Conservation (phyloP, 2,113 vertebrate species). For the Siphamia tubifer region DNA sequence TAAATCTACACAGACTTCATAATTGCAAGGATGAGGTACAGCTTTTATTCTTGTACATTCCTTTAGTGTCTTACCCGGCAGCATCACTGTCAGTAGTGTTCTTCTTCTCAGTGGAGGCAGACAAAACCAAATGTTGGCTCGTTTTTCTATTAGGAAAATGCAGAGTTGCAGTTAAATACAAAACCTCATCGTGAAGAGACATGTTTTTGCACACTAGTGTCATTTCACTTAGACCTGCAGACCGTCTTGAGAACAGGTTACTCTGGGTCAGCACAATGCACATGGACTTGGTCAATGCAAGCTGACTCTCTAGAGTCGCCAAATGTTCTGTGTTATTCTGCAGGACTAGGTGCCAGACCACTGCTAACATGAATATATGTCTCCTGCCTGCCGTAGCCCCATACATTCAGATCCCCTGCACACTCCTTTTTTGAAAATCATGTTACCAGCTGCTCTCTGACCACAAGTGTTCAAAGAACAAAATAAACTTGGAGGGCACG, state of each 20-base stretch:
- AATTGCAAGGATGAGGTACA: constrained; percentile 64
- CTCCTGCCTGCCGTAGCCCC: constrained; percentile 39
- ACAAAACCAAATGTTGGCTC: constrained; percentile 33
- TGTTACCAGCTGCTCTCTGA: constrained; percentile 73
- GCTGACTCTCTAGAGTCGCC: constrained; percentile 3
- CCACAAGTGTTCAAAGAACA: constrained; percentile 76
- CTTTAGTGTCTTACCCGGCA: constrained; percentile 61
- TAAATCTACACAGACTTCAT: constrained; percentile 64
- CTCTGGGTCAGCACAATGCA: constrained; percentile 21
- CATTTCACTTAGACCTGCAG: constrained; percentile 21
- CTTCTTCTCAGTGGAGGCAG: constrained; percentile 49
- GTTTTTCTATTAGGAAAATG: constrained; percentile 53
- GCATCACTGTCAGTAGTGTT: constrained; percentile 30
- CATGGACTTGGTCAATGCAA: constrained; percentile 10
- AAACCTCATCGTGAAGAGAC: constrained; percentile 24
- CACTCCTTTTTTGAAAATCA: constrained; percentile 65
- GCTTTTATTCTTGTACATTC: constrained; percentile 53
- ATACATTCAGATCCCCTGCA: constrained; percentile 56
- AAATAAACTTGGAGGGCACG: constrained; percentile 71
- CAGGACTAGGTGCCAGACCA: constrained; percentile 55
- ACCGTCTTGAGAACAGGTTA: constrained; percentile 21
- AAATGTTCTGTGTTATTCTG: constrained; percentile 53
- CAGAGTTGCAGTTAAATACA: constrained; percentile 46
- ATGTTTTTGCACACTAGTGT: constrained; percentile 43
- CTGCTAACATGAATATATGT: constrained; percentile 64